These are phyloP conservation scores for Hydrotaea diabolus DNA, from an alignment of 2,888 invertebrate genomes.

Conservation along the genomic window DNA sequence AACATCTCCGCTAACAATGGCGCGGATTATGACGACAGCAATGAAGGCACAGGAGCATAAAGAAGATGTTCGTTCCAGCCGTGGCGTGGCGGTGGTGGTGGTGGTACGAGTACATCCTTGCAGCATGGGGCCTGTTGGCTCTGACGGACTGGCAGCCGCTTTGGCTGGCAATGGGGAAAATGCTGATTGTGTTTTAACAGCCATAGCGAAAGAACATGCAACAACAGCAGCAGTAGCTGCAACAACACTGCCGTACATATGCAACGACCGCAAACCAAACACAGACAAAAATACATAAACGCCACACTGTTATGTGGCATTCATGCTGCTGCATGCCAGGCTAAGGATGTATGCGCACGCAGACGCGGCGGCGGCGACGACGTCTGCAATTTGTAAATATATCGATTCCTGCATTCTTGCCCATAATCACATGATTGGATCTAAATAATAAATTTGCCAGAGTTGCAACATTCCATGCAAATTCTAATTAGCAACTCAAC, in stretches of 20 bases:
- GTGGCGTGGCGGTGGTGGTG: not conserved
- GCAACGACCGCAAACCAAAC: constrained; percentile 60
- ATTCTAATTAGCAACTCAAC: constrained; percentile 24
- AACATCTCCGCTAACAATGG: constrained; percentile 8
- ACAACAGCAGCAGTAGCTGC: constrained; percentile 1
- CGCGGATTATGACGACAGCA: constrained; percentile 11
- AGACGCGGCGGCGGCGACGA: not conserved
- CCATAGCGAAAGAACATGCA: not conserved
- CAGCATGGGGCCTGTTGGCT: not conserved
- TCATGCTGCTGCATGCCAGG: not conserved
- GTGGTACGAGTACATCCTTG: too few species aligned
- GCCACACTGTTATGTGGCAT: too few species aligned
- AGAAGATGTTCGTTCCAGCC: constrained; percentile 19
- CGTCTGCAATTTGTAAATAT: not conserved
- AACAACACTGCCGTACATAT: constrained; percentile 13
- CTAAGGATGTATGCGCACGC: not conserved
- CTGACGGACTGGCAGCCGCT: not conserved
- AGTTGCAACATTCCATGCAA: constrained; percentile 3
- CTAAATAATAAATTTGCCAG: constrained; percentile 34
- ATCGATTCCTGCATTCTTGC: not conserved
- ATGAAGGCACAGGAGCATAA: not conserved
- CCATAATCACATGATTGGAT: constrained; percentile 29
- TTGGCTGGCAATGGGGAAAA: constrained; percentile 3
- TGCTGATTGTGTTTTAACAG: not conserved
- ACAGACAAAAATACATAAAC: not conserved